These are phyloP conservation scores for Lycocerus yunnanus DNA, from an alignment of 2,888 invertebrate genomes.

Conservation along the genomic window DNA sequence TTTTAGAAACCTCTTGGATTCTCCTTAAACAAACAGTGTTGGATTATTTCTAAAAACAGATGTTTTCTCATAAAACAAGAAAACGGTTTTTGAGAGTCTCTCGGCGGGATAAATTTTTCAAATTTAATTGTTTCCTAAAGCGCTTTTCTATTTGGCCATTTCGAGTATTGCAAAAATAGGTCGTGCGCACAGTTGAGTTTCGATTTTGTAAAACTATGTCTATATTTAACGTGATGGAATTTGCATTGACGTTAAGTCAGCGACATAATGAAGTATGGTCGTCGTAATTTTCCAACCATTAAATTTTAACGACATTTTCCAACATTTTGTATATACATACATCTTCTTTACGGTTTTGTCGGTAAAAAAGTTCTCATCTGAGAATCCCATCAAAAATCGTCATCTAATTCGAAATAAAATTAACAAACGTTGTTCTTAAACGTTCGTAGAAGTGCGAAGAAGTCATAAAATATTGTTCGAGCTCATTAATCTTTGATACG, in stretches of 20 bases:
- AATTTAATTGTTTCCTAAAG: neutral
- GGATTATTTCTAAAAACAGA: neutral
- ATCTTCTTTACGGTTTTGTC: neutral
- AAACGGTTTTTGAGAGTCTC: neutral
- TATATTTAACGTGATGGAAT: neutral
- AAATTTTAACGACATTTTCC: neutral
- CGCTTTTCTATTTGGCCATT: neutral
- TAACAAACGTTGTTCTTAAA: neutral
- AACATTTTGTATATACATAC: neutral
- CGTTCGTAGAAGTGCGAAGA: neutral
- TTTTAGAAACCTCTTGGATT: neutral
- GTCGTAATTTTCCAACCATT: neutral
- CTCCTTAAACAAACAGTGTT: neutral
- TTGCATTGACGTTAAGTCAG: neutral
- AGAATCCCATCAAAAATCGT: neutral
- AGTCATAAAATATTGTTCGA: neutral
- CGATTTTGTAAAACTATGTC: neutral
- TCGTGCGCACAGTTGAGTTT: neutral
- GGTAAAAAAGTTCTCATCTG: neutral
- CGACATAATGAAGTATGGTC: neutral
- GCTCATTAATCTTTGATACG: conserved; percentile 46
- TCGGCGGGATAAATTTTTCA: neutral
- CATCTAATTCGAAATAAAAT: neutral
- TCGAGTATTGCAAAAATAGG: neutral
- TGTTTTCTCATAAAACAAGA: neutral